Conservation (phyloP, 2,113 vertebrate genomes). For the Trematocara nigrifrons region DNA sequence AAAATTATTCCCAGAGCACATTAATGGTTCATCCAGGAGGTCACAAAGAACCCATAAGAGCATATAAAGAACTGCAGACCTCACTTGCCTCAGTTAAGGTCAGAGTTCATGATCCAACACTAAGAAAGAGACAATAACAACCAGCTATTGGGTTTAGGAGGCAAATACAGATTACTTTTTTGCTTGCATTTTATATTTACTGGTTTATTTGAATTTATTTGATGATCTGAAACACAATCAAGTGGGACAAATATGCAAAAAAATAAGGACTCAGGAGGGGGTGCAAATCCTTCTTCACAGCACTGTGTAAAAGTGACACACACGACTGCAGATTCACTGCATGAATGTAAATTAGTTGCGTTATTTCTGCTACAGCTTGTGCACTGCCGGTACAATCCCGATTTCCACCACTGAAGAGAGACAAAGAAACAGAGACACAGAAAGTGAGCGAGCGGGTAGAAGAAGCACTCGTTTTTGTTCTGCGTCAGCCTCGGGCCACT, state of each 20-base stretch:
- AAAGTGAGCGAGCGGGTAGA: neutral
- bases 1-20: neutral
- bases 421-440: neutral
- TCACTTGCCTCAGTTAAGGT: neutral
- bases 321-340: neutral
- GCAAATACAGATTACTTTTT: neutral
- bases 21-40: neutral
- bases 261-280: neutral
- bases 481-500: constrained; percentile 35
- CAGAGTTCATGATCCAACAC: neutral
- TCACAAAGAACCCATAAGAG: neutral
- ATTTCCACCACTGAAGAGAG: neutral
- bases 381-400: neutral
- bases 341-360: neutral
- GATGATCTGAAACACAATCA: neutral
- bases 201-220: neutral
- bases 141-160: neutral
- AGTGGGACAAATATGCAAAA: neutral
- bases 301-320: neutral
- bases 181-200: neutral
- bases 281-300: neutral
- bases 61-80: neutral
- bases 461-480: constrained; percentile 41
- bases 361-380: neutral
- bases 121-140: neutral